phyloP scores from a whole-genome alignment of 2,113 vertebrate genomes.

The Nerophis lumbriciformis region DNA sequence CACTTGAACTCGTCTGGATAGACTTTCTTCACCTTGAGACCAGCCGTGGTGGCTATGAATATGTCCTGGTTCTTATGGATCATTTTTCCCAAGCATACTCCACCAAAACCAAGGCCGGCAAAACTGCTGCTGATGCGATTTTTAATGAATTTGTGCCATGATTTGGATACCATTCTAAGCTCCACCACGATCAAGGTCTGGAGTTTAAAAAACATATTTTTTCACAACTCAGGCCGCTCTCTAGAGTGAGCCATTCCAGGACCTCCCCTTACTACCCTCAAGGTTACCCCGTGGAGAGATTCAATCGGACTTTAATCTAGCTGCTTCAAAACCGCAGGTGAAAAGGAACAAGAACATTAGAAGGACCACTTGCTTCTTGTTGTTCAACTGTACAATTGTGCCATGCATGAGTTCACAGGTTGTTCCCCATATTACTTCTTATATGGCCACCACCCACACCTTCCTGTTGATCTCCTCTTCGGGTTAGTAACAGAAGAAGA shows the following conservation, averaged over 20 bases:
- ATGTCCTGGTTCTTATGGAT: too few species aligned
- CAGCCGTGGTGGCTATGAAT: too few species aligned
- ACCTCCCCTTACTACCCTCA: slow-evolving; percentile 6
- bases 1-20: too few species aligned
- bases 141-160: too few species aligned
- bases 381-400: not conserved
- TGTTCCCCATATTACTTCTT: not conserved
- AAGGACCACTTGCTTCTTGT: not conserved
- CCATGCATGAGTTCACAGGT: not conserved
- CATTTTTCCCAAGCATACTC: too few species aligned
- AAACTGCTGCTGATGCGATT: too few species aligned
- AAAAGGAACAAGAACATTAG: not conserved
- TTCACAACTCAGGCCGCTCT: too few species aligned
- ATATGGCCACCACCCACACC: not conserved
- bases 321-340: not conserved
- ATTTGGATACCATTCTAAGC: too few species aligned
- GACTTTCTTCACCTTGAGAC: too few species aligned
- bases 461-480: slow-evolving; percentile 3
- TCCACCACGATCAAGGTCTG: too few species aligned
- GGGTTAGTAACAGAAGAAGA: not conserved
- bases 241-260: not conserved
- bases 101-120: too few species aligned
- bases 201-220: too few species aligned
- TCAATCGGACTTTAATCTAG: not conserved
- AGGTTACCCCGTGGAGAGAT: not conserved